phyloP scores from a whole-genome alignment of 2,113 vertebrate genomes.

The Suncus etruscus region DNA sequence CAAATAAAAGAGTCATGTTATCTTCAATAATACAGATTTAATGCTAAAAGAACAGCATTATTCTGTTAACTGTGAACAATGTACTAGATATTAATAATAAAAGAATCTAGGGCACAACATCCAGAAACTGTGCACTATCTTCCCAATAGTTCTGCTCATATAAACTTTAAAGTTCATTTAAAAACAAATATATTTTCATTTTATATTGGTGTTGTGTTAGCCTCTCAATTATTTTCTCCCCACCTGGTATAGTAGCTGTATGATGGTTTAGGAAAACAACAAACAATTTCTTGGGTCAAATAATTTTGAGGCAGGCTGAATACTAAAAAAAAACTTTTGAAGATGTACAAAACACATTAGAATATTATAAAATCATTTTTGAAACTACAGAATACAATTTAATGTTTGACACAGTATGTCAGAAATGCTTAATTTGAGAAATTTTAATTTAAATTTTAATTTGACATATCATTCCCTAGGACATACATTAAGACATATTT shows the following conservation, averaged over 20 bases:
- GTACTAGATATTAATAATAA: neutral
- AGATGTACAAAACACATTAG: conserved; percentile 51
- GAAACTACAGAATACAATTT: conserved; percentile 49
- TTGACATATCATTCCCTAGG: conserved; percentile 35
- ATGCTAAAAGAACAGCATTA: neutral
- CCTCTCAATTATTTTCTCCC: conserved; percentile 31
- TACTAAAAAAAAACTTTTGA: conserved; percentile 26
- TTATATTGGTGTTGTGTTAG: conserved; percentile 6
- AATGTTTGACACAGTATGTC: conserved; percentile 24
- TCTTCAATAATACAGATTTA: neutral
- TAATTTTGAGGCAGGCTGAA: conserved; percentile 41
- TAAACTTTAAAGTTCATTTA: conserved; percentile 36
- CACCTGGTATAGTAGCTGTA: neutral
- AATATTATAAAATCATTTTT: conserved; percentile 60
- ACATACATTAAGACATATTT: neutral
- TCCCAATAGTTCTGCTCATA: neutral
- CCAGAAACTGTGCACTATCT: neutral
- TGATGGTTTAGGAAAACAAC: neutral
- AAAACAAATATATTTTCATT: neutral
- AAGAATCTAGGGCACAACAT: rapidly evolving
- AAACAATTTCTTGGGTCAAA: conserved; percentile 51
- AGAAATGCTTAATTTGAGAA: conserved; percentile 38
- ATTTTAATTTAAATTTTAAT: conserved; percentile 10
- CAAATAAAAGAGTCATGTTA: neutral
- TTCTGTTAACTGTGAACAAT: neutral